Evolutionary conservation across 2,113 vertebrate species (phyloP), one percentile per base, ranked within the genome.

Genomic region (Brachyhypopomus gauderio): DNA sequence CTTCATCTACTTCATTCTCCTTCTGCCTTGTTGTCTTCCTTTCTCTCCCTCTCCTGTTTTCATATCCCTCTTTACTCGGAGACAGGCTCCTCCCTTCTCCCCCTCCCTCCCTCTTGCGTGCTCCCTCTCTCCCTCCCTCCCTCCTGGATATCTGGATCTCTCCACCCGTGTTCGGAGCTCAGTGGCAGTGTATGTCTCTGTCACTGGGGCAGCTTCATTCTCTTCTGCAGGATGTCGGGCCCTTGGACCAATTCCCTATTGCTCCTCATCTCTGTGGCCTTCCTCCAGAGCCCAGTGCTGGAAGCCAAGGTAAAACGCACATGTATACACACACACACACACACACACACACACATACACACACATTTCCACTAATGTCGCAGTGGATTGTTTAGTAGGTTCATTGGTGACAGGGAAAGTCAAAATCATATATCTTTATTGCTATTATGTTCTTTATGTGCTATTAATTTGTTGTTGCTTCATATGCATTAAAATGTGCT

Each of bases 161-260:
- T 84, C 75, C 34, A 14, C 80, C 84, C 81, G 74, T 72, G 79
- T 41, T 55, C 17, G 23, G 62, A 7, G 73, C 62, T 76, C 38
- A 75, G 82, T 78, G 66, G 64, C 82, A 80, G 75, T 25, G 55
- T 83, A 78, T 78, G 78, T 81, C 74, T 85, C 80, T 71, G 69
- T 22, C 41, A 30, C 77, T 81, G 58, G 80, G 88, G 88, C 88
- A 89, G 88, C 88, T 88, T 87, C 88, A 88, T 88, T 88, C 86
- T 87, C 85, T 84, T 25, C 82, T 88, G 75, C 86, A 89, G 87
- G 87, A 89, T 89, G 88, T 87, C 87, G 88, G 88, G 88, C 88
- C 88, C 86, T 87, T 79, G 84, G 75, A 87, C 59, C 81, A 83
- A 82, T 79, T 81, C 82, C 59, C 3, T 84, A 38, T 52, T 86